These are phyloP conservation scores for Lasioglossum villosulum DNA, from an alignment of 2,888 invertebrate species.

Conservation along the genomic window DNA sequence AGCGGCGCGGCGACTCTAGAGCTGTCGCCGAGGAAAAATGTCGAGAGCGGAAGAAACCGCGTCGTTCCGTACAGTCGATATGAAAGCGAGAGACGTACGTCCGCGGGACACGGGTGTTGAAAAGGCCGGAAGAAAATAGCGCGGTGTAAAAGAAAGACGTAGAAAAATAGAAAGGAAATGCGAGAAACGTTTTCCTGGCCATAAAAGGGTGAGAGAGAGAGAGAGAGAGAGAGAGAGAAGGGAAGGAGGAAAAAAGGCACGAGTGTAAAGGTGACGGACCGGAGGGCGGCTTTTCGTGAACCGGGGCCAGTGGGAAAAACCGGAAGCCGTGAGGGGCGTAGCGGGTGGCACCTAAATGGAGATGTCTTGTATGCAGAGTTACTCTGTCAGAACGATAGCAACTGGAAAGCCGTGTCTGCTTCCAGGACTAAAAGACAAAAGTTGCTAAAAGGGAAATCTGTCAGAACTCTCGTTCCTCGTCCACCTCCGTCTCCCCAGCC, in stretches of 20 bases:
- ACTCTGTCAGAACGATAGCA: slow-evolving; percentile 76
- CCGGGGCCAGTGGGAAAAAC: slow-evolving; percentile 50
- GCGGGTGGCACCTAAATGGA: slow-evolving; percentile 80
- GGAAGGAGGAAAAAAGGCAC: slow-evolving; percentile 17
- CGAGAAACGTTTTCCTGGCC: slow-evolving; percentile 62
- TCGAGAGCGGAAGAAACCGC: neutral
- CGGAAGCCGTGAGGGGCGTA: slow-evolving; percentile 41
- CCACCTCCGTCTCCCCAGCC: slow-evolving; percentile 7
- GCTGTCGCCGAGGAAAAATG: neutral
- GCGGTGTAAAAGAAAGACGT: slow-evolving; percentile 32
- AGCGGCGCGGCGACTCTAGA: neutral
- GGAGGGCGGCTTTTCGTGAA: slow-evolving; percentile 37
- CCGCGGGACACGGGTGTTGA: slow-evolving; percentile 13
- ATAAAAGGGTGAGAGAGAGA: slow-evolving; percentile 30
- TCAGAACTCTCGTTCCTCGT: slow-evolving; percentile 66
- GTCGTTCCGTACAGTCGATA: slow-evolving; percentile 41
- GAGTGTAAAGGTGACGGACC: slow-evolving; percentile 34
- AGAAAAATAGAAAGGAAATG: slow-evolving; percentile 45
- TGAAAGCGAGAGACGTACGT: slow-evolving; percentile 51
- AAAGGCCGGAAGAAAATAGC: slow-evolving; percentile 41
- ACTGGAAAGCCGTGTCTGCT: slow-evolving; percentile 73
- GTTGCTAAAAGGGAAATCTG: slow-evolving; percentile 80
- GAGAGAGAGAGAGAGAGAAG: slow-evolving; percentile 9
- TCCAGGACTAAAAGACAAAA: slow-evolving; percentile 78
- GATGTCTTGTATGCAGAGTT: slow-evolving; percentile 82